Evolutionary conservation across 1,140 invertebrate genomes (phyloP).

Genomic region (Zophobas morio): DNA sequence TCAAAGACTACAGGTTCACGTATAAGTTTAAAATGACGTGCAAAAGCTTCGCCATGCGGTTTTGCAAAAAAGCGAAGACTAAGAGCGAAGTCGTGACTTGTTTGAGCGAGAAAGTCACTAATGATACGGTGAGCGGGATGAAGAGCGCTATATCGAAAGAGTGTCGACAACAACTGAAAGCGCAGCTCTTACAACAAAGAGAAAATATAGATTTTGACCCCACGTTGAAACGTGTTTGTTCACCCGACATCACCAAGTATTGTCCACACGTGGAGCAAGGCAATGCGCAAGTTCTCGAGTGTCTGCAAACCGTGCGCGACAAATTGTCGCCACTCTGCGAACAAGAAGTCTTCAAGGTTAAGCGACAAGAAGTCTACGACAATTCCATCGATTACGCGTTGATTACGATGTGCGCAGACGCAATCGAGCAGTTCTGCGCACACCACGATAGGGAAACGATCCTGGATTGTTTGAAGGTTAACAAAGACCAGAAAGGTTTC

Average conservation of each 20-base stretch:
- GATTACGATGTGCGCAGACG: conserved; percentile 85
- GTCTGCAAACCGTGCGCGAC: conserved; percentile 81
- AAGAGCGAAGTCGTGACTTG: conserved; percentile 93
- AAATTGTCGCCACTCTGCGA: conserved; percentile 81
- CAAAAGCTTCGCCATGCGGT: conserved; percentile 83
- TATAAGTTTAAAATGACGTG: conserved; percentile 96
- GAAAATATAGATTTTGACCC: conserved; percentile 91
- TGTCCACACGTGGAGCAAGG: conserved; percentile 83
- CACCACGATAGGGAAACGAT: conserved; percentile 78
- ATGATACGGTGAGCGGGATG: conserved; percentile 87
- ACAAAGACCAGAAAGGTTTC: conserved; percentile 87
- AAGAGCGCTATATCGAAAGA: conserved; percentile 86
- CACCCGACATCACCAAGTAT: conserved; percentile 81
- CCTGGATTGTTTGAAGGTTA: conserved; percentile 81
- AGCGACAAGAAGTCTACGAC: conserved; percentile 88
- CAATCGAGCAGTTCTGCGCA: conserved; percentile 87
- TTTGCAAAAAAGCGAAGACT: conserved; percentile 84
- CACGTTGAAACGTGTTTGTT: conserved; percentile 81
- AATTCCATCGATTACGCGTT: conserved; percentile 90
- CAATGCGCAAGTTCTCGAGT: conserved; percentile 89
- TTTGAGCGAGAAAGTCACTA: conserved; percentile 90
- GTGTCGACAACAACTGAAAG: conserved; percentile 89
- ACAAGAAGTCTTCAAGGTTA: conserved; percentile 85
- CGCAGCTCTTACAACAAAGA: conserved; percentile 90
- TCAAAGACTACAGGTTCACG: conserved; percentile 95